These are phyloP conservation scores for Myocastor coypus DNA, from an alignment of 2,113 vertebrate genomes.

Conservation along the genomic window DNA sequence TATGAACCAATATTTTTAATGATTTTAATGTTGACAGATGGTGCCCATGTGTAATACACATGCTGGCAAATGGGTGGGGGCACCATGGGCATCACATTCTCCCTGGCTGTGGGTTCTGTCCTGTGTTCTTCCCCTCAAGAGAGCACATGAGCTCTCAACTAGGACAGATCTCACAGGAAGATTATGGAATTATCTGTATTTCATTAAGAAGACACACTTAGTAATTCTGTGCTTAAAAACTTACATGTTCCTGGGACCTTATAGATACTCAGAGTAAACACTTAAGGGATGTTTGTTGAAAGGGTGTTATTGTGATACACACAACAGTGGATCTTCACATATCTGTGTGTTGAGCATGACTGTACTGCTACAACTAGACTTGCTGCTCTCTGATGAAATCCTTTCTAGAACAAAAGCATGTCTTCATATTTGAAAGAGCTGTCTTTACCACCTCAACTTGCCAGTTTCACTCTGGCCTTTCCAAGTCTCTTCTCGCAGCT, in stretches of 20 bases:
- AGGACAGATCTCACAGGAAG: background rate
- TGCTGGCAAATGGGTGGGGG: background rate
- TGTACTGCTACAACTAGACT: background rate
- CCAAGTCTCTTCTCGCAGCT: background rate
- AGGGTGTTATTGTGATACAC: background rate
- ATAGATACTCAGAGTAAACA: background rate
- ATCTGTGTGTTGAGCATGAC: background rate
- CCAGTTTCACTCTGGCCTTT: background rate
- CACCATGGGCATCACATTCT: background rate
- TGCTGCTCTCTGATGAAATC: conserved; percentile 35
- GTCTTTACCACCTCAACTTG: background rate
- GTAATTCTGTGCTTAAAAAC: background rate
- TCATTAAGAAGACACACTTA: conserved; percentile 40
- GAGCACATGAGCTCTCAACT: background rate
- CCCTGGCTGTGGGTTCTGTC: background rate
- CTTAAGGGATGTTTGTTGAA: background rate
- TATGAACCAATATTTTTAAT: background rate
- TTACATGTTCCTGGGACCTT: background rate
- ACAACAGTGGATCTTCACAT: background rate
- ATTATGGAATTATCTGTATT: background rate
- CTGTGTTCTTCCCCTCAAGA: background rate
- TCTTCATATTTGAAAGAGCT: background rate
- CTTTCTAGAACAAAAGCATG: background rate
- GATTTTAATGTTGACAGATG: background rate
- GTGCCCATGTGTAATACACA: background rate